phyloP scores from a whole-genome alignment of 2,797 vertebrate species.

The Sardinella longiceps region DNA sequence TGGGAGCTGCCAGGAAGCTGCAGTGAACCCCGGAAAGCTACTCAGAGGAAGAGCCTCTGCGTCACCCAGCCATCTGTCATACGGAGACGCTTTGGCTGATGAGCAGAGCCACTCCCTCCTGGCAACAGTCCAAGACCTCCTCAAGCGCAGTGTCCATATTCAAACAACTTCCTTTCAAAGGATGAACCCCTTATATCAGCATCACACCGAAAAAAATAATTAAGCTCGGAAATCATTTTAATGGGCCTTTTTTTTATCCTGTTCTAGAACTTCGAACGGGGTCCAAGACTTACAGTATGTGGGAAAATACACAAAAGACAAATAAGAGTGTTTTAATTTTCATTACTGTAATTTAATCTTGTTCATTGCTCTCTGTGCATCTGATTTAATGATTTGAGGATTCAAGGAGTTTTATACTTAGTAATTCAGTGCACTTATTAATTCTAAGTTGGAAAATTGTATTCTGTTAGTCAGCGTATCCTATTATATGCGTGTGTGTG shows the following conservation, averaged over 20 bases:
- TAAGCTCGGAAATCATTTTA: not conserved
- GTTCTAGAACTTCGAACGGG: not conserved
- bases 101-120: constrained; percentile 40
- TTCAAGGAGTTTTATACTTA: too few species aligned
- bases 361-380: too few species aligned
- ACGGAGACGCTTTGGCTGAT: constrained; percentile 54
- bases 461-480: too few species aligned
- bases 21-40: constrained; percentile 46
- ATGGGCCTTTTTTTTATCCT: not conserved
- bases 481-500: too few species aligned
- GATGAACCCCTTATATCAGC: not conserved
- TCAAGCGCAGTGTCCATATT: constrained; percentile 34
- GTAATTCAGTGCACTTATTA: too few species aligned
- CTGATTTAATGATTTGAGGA: too few species aligned
- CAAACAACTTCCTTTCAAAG: constrained; percentile 14
- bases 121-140: not conserved
- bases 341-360: too few species aligned
- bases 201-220: constrained; percentile 21
- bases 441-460: too few species aligned
- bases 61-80: constrained; percentile 75
- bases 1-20: constrained; percentile 11
- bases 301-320: too few species aligned
- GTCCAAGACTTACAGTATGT: too few species aligned
- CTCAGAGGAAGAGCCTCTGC: constrained; percentile 64
- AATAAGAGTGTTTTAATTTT: too few species aligned